Percentiles rank a stretch among this genome's conserved stretches.
Evolutionary conservation across 2,113 vertebrate genomes (phyloP).

Genomic region (Triplophysa dalaica): DNA sequence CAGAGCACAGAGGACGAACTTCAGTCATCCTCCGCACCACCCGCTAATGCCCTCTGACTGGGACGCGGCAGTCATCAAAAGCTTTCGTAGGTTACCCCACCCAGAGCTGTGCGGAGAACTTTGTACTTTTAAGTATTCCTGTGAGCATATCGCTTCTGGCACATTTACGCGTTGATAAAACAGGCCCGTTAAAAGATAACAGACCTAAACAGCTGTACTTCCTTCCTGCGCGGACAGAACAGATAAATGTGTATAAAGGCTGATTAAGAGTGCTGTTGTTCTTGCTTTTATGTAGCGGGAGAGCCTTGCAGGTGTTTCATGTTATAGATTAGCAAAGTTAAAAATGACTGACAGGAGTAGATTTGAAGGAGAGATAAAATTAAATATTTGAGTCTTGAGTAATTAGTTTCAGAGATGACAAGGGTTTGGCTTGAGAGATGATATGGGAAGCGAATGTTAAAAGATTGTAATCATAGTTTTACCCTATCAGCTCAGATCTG

Average conservation of each 20-base stretch:
- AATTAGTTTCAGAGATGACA: neutral
- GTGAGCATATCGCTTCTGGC: neutral
- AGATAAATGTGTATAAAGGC: neutral
- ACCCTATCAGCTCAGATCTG: neutral
- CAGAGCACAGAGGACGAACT: constrained; percentile 49
- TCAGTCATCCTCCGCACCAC: constrained; percentile 36
- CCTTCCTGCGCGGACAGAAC: neutral
- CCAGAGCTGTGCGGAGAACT: neutral
- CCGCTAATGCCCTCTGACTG: constrained; percentile 35
- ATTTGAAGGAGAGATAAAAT: neutral
- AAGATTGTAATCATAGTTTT: constrained; percentile 1
- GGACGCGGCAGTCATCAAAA: constrained; percentile 37
- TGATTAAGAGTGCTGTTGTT: constrained; percentile 9
- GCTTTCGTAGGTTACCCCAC: constrained; percentile 30
- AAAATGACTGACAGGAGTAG: constrained; percentile 12
- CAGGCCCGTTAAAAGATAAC: neutral
- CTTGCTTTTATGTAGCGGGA: neutral
- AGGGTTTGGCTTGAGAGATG: neutral
- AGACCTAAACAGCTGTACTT: neutral
- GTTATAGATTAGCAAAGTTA: neutral
- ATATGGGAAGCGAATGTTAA: neutral
- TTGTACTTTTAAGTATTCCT: neutral
- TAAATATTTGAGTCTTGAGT: neutral
- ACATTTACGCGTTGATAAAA: neutral
- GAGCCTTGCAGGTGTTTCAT: constrained; percentile 1